These are phyloP conservation scores for Zaprionus africanus DNA, from an alignment of 1,140 invertebrate genomes.

Conservation along the genomic window DNA sequence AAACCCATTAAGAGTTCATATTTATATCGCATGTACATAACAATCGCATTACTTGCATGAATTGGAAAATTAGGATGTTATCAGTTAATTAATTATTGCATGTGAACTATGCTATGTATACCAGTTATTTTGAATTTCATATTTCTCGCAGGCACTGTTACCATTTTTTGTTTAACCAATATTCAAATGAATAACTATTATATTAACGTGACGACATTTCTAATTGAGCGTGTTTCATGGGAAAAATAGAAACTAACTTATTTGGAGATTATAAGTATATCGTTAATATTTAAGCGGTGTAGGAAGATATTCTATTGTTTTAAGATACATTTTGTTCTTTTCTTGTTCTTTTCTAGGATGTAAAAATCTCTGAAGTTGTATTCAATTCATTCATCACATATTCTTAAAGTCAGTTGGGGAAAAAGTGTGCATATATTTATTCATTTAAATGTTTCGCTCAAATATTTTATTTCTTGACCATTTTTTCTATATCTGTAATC, in stretches of 20 bases:
- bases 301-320: background rate
- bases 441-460: too few species aligned
- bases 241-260: background rate
- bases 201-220: too few species aligned
- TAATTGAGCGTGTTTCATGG: background rate
- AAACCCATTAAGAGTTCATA: background rate
- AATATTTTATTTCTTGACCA: too few species aligned
- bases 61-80: slow-evolving; percentile 3
- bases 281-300: too few species aligned
- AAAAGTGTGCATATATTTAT: too few species aligned
- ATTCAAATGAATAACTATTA: background rate
- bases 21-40: slow-evolving; percentile 4
- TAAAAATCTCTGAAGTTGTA: too few species aligned
- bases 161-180: background rate
- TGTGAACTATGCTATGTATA: background rate
- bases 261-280: too few species aligned
- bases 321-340: background rate
- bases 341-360: background rate
- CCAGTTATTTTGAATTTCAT: background rate
- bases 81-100: background rate
- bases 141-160: background rate
- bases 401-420: too few species aligned
- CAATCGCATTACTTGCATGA: background rate
- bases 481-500: too few species aligned
- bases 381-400: too few species aligned